These are phyloP conservation scores for Sebastes variabilis DNA, from an alignment of 2,797 vertebrate species.

Conservation along the genomic window DNA sequence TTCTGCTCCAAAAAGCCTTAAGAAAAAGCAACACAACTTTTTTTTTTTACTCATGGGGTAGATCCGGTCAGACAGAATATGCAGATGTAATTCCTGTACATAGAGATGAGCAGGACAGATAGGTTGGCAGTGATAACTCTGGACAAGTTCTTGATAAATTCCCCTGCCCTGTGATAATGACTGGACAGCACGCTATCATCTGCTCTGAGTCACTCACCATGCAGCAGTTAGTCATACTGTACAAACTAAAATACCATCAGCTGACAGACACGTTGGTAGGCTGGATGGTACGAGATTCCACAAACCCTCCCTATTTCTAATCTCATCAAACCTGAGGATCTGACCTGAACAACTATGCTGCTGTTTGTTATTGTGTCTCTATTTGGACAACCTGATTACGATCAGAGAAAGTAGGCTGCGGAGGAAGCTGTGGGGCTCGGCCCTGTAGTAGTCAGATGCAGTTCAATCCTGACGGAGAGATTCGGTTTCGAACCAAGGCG, in stretches of 20 bases:
- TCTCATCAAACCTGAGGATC: conserved; percentile 27
- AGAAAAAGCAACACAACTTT: background rate
- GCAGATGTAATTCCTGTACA: conserved; percentile 36
- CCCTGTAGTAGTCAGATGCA: background rate
- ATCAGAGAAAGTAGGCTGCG: conserved; percentile 28
- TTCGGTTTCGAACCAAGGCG: background rate
- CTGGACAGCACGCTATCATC: conserved; percentile 29
- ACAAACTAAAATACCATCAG: conserved; percentile 36
- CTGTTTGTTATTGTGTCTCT: conserved; percentile 38
- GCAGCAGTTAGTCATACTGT: conserved; percentile 47
- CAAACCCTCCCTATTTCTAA: conserved; percentile 7
- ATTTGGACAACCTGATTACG: conserved; percentile 20
- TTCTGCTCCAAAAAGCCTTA: background rate
- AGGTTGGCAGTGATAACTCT: conserved; percentile 12
- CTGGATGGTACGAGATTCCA: conserved; percentile 3
- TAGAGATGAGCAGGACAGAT: conserved; percentile 22
- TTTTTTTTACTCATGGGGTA: background rate
- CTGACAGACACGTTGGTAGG: background rate
- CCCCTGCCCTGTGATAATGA: conserved; percentile 57
- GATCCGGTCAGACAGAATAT: background rate
- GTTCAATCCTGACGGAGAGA: background rate
- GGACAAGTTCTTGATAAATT: conserved; percentile 41
- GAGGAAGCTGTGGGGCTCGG: conserved; percentile 13
- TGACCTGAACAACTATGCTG: background rate
- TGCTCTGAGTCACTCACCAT: conserved; percentile 55